These are phyloP conservation scores for Erpornis zantholeuca DNA, from an alignment of 2,113 vertebrate species.

Conservation along the genomic window DNA sequence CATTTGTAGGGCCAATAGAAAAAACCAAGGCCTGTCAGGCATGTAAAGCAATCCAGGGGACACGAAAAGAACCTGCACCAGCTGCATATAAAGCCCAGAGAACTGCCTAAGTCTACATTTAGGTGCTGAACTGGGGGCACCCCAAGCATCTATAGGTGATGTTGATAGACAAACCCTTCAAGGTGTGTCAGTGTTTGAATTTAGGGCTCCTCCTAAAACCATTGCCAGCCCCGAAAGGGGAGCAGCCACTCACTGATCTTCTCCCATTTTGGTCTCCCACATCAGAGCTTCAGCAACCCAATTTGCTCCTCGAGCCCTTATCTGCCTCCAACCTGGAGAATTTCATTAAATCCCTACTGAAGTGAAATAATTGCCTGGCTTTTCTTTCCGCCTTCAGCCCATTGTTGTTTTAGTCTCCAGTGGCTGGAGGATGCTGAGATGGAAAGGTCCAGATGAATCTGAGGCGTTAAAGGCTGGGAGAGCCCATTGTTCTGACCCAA, in stretches of 20 bases:
- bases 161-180: background rate
- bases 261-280: background rate
- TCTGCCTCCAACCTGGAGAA: background rate
- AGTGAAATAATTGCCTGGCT: conserved; percentile 37
- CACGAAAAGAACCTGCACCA: background rate
- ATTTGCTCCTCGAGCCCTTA: background rate
- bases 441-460: conserved; percentile 27
- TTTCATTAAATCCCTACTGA: conserved; percentile 15
- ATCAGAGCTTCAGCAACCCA: background rate
- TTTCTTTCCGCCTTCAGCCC: background rate
- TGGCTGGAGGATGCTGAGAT: background rate
- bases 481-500: conserved; percentile 12
- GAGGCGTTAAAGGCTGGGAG: conserved; percentile 22
- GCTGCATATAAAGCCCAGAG: background rate
- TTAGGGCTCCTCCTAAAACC: background rate
- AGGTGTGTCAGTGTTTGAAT: background rate
- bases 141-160: background rate
- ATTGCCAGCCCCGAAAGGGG: background rate
- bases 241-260: background rate
- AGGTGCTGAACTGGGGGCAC: background rate
- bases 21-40: background rate
- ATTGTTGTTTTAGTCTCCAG: conserved; percentile 28
- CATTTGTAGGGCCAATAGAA: conserved; percentile 6
- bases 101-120: fast-evolving
- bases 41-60: background rate